Evolutionary conservation across 2,888 invertebrate species (phyloP), one percentile per base, ranked within the genome.

Genomic region (Priocnemis perturbator): DNA sequence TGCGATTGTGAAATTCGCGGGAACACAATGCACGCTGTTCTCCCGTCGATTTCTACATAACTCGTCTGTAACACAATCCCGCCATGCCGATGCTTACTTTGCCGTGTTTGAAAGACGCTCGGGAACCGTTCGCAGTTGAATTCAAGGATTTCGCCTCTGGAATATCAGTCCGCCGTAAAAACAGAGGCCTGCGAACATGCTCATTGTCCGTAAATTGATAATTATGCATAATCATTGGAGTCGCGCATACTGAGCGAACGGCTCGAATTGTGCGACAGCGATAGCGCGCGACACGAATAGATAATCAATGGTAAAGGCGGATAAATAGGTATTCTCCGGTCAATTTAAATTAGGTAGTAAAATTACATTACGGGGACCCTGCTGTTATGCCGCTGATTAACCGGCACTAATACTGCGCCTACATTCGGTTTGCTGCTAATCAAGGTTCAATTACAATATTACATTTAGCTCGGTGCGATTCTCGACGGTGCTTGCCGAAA

Each of bases 261-360:
- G 56, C 55, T 26, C 50, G 59, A 58, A 55, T 55, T 64, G 65
- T 20, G 30, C 64, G 67, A 57, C 56, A 58, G 50, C 65, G 71
- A 70, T 71, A 73, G 70, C 65, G 70, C 67, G 68, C 68, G 71
- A 74, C 56, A 50, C 68, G 77, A 78, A 80, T 79, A 73, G 76
- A 70, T 81, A 79, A 82, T 81, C 76, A 77, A 73, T 64, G 73
- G 73, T 71, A 74, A 79, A 63, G 77, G 69, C 61, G 60, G 71
- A 80, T 82, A 81, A 82, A 82, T 81, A 79, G 74, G 69, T 76
- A 64, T 76, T 77, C 74, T 64, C 64, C 70, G 77, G 71, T 79
- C 76, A 75, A 77, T 77, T 77, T 79, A 76, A 81, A 81, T 81
- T 79, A 80, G 80, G 70, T 70, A 70, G 66, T 61, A 69, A 69